Percentiles rank a stretch among this genome's conserved stretches.
phyloP scores from a whole-genome alignment of 2,888 invertebrate genomes.

The Drosophila phalerata region DNA sequence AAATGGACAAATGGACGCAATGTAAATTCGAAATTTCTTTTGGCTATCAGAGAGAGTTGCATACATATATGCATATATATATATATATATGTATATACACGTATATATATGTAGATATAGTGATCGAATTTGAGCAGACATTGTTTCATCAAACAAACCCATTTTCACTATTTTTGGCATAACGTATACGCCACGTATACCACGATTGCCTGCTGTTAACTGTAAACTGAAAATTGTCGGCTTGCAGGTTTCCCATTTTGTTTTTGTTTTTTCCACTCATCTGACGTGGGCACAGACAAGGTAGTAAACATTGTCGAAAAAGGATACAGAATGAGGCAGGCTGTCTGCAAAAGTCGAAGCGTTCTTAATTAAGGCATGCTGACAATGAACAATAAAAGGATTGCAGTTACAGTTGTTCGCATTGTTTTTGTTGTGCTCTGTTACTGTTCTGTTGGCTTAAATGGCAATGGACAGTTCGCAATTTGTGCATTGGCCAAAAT shows the following conservation, averaged over 20 bases:
- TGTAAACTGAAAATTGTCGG: slow-evolving; percentile 77
- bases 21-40: slow-evolving; percentile 44
- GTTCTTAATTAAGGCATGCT: slow-evolving; percentile 73
- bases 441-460: slow-evolving; percentile 42
- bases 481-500: slow-evolving; percentile 63
- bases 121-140: slow-evolving; percentile 65
- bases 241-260: slow-evolving; percentile 52
- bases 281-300: slow-evolving; percentile 36
- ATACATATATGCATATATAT: background rate
- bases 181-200: slow-evolving; percentile 37
- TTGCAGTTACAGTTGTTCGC: slow-evolving; percentile 29
- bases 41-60: slow-evolving; percentile 25
- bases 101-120: slow-evolving; percentile 15
- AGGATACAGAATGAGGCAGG: slow-evolving; percentile 26
- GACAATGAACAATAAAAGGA: slow-evolving; percentile 71
- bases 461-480: slow-evolving; percentile 64
- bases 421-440: slow-evolving; percentile 10
- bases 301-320: slow-evolving; percentile 42
- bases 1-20: slow-evolving; percentile 39
- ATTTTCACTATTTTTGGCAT: slow-evolving; percentile 76
- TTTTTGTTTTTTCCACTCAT: slow-evolving; percentile 7
- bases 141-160: slow-evolving; percentile 78
- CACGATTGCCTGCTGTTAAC: slow-evolving; percentile 58
- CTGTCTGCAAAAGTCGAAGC: slow-evolving; percentile 60
- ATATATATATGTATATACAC: slow-evolving; percentile 8